Evolutionary conservation across 2,797 vertebrate species (phyloP).

Genomic region (Pipistrellus kuhlii): DNA sequence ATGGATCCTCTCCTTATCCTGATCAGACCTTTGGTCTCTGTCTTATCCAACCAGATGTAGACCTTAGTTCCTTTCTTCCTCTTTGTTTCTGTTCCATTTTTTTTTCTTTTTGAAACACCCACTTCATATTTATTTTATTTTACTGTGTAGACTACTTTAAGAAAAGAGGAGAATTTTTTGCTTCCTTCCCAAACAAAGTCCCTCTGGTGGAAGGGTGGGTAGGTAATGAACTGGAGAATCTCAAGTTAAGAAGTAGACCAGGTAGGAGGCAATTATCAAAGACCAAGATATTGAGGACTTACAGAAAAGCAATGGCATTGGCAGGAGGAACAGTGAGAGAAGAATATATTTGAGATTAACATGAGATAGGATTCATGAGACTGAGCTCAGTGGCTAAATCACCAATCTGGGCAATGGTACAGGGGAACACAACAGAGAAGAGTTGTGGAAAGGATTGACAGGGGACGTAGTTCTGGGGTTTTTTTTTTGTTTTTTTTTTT

Average conservation of each 20-base stretch:
- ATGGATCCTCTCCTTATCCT: background rate
- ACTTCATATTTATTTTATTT: background rate
- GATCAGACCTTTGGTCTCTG: background rate
- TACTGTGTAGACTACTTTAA: background rate
- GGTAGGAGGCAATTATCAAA: background rate
- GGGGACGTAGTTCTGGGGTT: background rate
- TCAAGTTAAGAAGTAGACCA: background rate
- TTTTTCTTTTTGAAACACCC: background rate
- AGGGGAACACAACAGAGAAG: background rate
- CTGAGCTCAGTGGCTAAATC: background rate
- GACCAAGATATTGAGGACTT: background rate
- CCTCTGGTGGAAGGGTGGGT: background rate
- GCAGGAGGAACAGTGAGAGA: background rate
- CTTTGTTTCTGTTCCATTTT: background rate
- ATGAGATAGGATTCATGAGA: background rate
- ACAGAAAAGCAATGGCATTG: background rate
- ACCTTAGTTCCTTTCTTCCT: background rate
- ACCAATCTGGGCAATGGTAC: no score
- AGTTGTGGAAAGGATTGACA: background rate
- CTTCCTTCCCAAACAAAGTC: background rate
- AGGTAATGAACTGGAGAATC: background rate
- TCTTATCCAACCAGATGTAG: background rate
- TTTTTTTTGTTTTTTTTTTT: background rate
- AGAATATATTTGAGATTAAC: background rate
- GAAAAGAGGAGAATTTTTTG: slow-evolving; percentile 15